These are phyloP conservation scores for Spodoptera litura DNA, from an alignment of 1,140 invertebrate genomes.

Conservation along the genomic window DNA sequence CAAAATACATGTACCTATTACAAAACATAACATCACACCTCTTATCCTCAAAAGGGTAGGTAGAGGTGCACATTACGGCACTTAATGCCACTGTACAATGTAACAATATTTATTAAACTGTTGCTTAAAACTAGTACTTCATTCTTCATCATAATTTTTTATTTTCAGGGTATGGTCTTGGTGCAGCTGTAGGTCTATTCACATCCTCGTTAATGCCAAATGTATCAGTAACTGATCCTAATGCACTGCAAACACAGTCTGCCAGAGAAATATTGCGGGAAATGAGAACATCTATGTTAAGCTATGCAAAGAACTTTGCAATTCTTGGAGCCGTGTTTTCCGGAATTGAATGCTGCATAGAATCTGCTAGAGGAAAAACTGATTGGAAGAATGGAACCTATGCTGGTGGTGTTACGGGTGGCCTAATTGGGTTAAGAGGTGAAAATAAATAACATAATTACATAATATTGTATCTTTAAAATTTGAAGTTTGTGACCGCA, in stretches of 20 bases:
- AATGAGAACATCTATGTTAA: slow-evolving; percentile 95
- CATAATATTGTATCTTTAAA: too few species aligned
- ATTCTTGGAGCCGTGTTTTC: slow-evolving; percentile 97
- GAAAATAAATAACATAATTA: slow-evolving; percentile 39
- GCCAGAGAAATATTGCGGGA: slow-evolving; percentile 94
- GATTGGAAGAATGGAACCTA: slow-evolving; percentile 99
- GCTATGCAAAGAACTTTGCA: slow-evolving; percentile 99
- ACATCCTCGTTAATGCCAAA: slow-evolving; percentile 97
- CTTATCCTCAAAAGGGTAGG: too few species aligned
- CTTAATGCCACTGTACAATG: too few species aligned
- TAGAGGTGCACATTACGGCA: too few species aligned
- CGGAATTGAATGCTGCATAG: slow-evolving; percentile 96
- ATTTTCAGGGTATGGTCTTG: slow-evolving; percentile 95
- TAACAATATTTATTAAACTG: too few species aligned
- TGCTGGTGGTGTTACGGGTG: slow-evolving; percentile 97
- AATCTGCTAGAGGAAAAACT: slow-evolving; percentile 96
- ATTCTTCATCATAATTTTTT: neutral
- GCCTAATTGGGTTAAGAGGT: slow-evolving; percentile 97
- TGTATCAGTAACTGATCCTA: slow-evolving; percentile 89
- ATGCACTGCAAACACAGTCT: slow-evolving; percentile 93
- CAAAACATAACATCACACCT: too few species aligned
- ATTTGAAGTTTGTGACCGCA: too few species aligned
- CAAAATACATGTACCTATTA: too few species aligned
- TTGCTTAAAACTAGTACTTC: too few species aligned
- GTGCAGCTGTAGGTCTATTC: slow-evolving; percentile 97